A percentile compares a stretch with the other conserved stretches of the same genome.
Conservation (phyloP, 1,140 invertebrate species). For the Camponotus pennsylvanicus region DNA sequence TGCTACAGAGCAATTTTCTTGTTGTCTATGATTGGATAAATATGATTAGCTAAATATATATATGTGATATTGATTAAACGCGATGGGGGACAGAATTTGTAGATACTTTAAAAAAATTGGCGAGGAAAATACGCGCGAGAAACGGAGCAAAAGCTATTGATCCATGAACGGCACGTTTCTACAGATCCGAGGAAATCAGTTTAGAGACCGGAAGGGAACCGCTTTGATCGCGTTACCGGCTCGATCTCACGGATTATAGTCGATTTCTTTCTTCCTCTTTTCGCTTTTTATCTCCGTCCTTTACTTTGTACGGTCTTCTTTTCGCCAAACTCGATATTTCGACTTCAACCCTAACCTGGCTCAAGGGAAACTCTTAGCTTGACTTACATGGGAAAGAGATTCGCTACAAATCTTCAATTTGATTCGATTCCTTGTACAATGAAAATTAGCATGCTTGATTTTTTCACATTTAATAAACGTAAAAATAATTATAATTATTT, state of each 20-base stretch:
- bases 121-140: constrained; percentile 15
- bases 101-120: background rate
- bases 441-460: background rate
- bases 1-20: background rate
- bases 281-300: constrained; percentile 57
- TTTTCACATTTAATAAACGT: background rate
- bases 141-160: constrained; percentile 54
- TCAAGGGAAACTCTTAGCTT: constrained; percentile 55
- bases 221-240: constrained; percentile 78
- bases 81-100: background rate
- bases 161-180: constrained; percentile 70
- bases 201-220: constrained; percentile 74
- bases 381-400: constrained; percentile 45
- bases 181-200: constrained; percentile 73
- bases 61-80: background rate
- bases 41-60: background rate
- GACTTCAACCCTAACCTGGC: constrained; percentile 65
- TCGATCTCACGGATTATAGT: constrained; percentile 75
- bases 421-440: constrained; percentile 13
- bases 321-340: constrained; percentile 74
- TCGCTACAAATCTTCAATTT: constrained; percentile 22
- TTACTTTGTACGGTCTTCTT: constrained; percentile 41
- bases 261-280: constrained; percentile 29
- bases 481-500: background rate
- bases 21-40: background rate